phyloP scores from a whole-genome alignment of 2,113 vertebrate species.

The Anarhynchus alexandrinus region DNA sequence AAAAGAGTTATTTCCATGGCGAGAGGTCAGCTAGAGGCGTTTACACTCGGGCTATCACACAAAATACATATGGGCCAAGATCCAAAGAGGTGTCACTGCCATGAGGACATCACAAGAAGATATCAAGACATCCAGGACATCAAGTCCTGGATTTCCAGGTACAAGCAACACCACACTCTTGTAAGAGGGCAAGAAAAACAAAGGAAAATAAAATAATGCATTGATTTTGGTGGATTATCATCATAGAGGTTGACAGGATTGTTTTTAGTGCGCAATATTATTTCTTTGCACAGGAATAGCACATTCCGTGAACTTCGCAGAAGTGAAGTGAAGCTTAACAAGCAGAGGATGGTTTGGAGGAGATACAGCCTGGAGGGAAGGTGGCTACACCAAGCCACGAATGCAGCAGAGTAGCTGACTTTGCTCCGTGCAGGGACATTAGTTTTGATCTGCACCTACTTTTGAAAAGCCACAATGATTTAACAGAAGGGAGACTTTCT shows the following conservation, averaged over 20 bases:
- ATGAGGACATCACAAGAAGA: neutral
- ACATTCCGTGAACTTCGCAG: neutral
- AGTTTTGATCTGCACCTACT: neutral
- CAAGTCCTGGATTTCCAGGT: neutral
- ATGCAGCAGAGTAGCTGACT: neutral
- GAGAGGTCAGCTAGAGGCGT: neutral
- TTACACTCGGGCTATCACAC: neutral
- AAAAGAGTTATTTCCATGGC: neutral
- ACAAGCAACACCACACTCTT: rapidly evolving
- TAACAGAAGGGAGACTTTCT: neutral
- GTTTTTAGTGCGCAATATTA: neutral
- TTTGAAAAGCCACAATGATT: neutral
- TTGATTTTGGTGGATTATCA: neutral
- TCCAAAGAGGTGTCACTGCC: neutral
- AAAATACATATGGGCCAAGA: neutral
- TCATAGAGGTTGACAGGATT: neutral
- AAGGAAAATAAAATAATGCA: neutral
- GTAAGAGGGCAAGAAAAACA: neutral
- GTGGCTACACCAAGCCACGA: neutral
- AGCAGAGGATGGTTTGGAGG: neutral
- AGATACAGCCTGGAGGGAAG: neutral
- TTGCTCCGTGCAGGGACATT: neutral
- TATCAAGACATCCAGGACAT: too few relatives aligned
- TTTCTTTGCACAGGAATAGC: neutral
- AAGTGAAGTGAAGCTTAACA: neutral